A percentile compares a stretch with the other conserved stretches of the same genome.
Evolutionary conservation across 2,888 invertebrate species (phyloP).

Genomic region (Myathropa florea): DNA sequence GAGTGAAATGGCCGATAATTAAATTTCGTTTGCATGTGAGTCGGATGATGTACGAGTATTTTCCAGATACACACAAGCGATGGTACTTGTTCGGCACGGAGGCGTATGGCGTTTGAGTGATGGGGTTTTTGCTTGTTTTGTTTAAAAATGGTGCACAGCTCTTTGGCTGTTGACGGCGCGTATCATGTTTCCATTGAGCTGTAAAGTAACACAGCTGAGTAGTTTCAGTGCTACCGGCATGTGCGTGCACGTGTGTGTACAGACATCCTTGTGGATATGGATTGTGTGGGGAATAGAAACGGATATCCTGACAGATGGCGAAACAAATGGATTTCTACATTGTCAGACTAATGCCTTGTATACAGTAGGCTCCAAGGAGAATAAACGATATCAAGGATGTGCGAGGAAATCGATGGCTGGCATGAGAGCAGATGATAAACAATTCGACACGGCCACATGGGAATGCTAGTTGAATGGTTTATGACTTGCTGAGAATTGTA

Average conservation of each 20-base stretch:
- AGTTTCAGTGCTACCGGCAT: not conserved
- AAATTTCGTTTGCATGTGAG: not conserved
- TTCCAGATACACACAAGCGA: not conserved
- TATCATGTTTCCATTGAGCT: conserved; percentile 4
- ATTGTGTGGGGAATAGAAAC: not conserved
- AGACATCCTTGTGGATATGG: not conserved
- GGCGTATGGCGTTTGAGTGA: not conserved
- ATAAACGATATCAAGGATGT: not conserved
- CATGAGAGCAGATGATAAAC: not conserved
- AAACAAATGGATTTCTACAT: not conserved
- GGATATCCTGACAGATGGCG: conserved; percentile 59
- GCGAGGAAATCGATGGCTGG: not conserved
- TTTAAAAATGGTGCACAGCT: not conserved
- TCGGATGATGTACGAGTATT: not conserved
- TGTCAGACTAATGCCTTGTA: conserved; percentile 3
- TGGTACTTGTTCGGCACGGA: not conserved
- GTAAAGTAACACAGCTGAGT: not conserved
- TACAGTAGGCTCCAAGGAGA: not conserved
- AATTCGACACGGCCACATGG: not conserved
- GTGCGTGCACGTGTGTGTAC: not conserved
- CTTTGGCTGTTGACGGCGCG: not conserved
- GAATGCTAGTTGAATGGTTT: not conserved
- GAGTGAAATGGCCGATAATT: conserved; percentile 4
- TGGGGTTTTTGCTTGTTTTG: not conserved
- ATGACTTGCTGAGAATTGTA: not conserved